Percentiles rank a stretch among this genome's conserved stretches.
Conservation (phyloP, 2,797 vertebrate species). For the Sebastes baramenuke region DNA sequence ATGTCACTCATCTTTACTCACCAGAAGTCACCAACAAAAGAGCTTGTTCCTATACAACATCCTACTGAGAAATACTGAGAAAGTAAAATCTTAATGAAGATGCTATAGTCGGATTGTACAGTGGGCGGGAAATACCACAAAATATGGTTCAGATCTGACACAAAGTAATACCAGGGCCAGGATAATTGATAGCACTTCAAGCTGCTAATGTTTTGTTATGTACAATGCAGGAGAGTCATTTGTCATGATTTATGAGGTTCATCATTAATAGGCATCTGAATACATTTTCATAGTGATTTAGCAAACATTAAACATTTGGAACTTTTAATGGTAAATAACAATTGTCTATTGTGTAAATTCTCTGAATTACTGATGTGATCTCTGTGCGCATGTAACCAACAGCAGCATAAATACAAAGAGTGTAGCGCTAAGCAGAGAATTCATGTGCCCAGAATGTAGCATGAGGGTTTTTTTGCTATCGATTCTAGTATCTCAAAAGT, state of each 20-base stretch:
- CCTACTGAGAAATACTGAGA: too few species aligned
- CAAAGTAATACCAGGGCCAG: background rate
- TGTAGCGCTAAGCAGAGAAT: background rate
- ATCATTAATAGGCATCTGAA: background rate
- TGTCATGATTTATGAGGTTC: background rate
- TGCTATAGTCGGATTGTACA: background rate
- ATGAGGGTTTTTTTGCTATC: background rate
- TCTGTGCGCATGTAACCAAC: too few species aligned
- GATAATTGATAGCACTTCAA: background rate
- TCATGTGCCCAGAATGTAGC: background rate
- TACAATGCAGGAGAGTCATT: background rate
- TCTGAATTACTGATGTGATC: too few species aligned
- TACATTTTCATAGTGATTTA: background rate
- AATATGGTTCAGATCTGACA: background rate
- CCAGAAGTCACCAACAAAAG: background rate
- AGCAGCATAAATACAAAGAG: background rate
- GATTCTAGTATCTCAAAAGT: background rate
- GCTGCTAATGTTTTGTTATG: background rate
- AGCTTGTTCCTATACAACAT: background rate
- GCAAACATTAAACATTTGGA: background rate
- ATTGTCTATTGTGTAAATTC: background rate
- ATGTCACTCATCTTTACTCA: background rate
- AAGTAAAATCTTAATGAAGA: background rate
- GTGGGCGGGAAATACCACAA: background rate
- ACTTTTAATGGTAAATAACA: background rate